Evolutionary conservation across 2,113 vertebrate species (phyloP).

Genomic region (Machaerirhynchus nigripectus): DNA sequence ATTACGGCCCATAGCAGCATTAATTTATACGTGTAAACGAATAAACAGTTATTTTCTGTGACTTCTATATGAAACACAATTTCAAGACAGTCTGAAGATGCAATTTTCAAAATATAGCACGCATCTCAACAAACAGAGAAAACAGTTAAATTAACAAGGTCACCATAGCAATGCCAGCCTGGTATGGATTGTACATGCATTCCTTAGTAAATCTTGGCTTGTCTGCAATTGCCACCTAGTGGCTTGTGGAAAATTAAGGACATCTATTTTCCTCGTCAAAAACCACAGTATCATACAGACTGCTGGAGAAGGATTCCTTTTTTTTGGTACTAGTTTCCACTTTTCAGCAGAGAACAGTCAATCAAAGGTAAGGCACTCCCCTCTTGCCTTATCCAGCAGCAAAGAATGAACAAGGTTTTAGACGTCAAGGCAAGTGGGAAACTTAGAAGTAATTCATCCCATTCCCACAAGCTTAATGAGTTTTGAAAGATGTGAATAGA

Average conservation of each 20-base stretch:
- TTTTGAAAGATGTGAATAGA: background rate
- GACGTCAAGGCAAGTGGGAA: background rate
- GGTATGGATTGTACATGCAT: background rate
- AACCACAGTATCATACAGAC: background rate
- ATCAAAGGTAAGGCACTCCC: background rate
- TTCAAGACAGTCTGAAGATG: background rate
- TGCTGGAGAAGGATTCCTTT: background rate
- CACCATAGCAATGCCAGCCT: background rate
- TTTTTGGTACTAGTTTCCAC: background rate
- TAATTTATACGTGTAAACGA: background rate
- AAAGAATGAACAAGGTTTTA: background rate
- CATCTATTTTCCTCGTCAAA: background rate
- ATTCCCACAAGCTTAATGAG: background rate
- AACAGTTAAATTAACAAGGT: background rate
- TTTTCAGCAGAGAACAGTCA: background rate
- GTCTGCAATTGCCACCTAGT: slow-evolving; percentile 61
- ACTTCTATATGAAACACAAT: background rate
- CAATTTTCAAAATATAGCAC: background rate
- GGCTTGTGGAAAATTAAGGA: background rate
- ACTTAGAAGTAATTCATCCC: background rate
- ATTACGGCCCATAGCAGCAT: background rate
- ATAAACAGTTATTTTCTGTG: background rate
- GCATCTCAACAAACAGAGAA: background rate
- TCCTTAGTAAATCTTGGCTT: background rate
- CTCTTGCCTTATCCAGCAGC: background rate